phyloP scores from a whole-genome alignment of 2,888 invertebrate species.

The Homarus gammarus region DNA sequence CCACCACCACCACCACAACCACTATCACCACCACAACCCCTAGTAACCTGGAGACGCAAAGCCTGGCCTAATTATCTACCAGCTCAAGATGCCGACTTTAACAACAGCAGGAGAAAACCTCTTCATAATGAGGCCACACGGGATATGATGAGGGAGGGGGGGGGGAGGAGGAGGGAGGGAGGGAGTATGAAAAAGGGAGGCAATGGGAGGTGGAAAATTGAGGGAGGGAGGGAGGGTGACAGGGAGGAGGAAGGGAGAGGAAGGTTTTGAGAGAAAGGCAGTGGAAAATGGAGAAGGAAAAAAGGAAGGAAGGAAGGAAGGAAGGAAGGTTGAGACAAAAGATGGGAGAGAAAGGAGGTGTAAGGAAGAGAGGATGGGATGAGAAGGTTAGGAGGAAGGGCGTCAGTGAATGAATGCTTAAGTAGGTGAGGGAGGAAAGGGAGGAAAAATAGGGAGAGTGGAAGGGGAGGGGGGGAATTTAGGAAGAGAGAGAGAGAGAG shows the following conservation, averaged over 20 bases:
- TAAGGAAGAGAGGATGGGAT: not conserved
- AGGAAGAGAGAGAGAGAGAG: constrained; percentile 3
- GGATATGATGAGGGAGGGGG: not conserved
- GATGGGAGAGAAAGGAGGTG: not conserved
- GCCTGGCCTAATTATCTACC: too few relatives aligned
- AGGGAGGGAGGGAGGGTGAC: not conserved
- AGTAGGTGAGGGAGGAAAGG: too few relatives aligned
- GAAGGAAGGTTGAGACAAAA: not conserved
- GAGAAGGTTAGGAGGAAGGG: not conserved
- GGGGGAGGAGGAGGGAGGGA: not conserved
- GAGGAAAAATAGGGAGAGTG: too few relatives aligned
- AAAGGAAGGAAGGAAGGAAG: not conserved
- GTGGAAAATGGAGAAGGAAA: not conserved
- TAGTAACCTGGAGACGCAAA: too few relatives aligned
- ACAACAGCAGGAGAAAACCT: too few relatives aligned
- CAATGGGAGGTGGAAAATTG: not conserved
- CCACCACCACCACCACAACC: not conserved
- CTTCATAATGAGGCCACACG: too few relatives aligned
- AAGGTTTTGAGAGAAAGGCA: not conserved
- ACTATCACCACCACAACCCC: too few relatives aligned
- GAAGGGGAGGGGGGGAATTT: not conserved
- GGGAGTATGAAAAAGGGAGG: not conserved
- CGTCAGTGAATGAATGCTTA: too few relatives aligned
- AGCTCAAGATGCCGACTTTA: too few relatives aligned
- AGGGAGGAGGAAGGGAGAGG: constrained; percentile 7